Evolutionary conservation across 2,888 invertebrate genomes (phyloP).

Genomic region (Helicoverpa assulta): DNA sequence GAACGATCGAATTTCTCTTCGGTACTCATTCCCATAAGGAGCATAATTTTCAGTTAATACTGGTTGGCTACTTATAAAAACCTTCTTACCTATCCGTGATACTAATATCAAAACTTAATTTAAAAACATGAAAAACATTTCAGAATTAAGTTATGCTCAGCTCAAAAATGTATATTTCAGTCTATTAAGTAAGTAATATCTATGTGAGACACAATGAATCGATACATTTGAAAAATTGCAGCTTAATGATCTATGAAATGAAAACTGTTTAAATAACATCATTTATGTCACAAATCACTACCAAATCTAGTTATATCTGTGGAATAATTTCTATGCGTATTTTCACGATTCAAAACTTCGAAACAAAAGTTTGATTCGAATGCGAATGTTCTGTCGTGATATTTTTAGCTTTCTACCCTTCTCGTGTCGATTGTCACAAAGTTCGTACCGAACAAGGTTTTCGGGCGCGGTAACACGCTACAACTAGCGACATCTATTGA

Average conservation of each 20-base stretch:
- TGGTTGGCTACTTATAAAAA: too few relatives aligned
- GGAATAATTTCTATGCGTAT: slow-evolving; percentile 1
- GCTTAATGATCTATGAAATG: background rate
- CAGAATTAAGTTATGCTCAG: too few relatives aligned
- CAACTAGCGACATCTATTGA: slow-evolving; percentile 81
- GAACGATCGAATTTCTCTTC: too few relatives aligned
- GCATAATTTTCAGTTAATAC: too few relatives aligned
- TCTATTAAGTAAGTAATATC: too few relatives aligned
- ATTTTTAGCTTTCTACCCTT: slow-evolving; percentile 53
- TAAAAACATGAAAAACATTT: too few relatives aligned
- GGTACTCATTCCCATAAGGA: too few relatives aligned
- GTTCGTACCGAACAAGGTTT: slow-evolving; percentile 40
- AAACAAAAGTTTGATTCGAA: slow-evolving; percentile 32
- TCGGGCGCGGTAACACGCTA: slow-evolving; percentile 25
- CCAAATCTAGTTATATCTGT: background rate
- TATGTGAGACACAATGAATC: too few relatives aligned
- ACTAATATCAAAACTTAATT: too few relatives aligned
- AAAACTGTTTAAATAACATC: background rate
- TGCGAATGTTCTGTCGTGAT: slow-evolving; percentile 47
- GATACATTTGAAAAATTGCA: background rate
- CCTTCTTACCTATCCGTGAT: too few relatives aligned
- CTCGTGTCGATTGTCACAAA: slow-evolving; percentile 55
- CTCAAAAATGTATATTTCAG: too few relatives aligned
- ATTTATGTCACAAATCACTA: background rate
- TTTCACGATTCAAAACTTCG: slow-evolving; percentile 18